phyloP scores from a whole-genome alignment of 2,113 vertebrate species.

The Balaenoptera acutorostrata region DNA sequence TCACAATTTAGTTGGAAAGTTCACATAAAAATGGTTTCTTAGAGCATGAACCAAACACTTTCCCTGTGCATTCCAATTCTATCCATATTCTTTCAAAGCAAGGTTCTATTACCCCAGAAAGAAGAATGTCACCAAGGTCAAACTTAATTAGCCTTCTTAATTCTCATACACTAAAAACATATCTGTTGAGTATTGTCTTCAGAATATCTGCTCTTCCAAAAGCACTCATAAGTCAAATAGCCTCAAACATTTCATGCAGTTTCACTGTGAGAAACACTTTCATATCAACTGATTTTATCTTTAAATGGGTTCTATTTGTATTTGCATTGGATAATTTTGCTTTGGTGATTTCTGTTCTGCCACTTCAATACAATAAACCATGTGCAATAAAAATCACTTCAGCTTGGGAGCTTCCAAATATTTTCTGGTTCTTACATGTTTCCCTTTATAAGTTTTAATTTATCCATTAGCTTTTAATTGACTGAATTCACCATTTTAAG shows the following conservation, averaged over 20 bases:
- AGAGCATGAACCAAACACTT: neutral
- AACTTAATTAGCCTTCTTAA: neutral
- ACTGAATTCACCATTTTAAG: neutral
- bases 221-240: neutral
- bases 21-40: neutral
- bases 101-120: neutral
- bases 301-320: neutral
- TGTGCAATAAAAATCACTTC: neutral
- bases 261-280: neutral
- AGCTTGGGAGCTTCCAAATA: neutral
- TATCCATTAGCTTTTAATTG: neutral
- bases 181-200: neutral
- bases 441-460: neutral
- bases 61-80: neutral
- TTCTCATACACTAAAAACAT: neutral
- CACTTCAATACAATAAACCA: neutral
- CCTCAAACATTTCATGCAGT: neutral
- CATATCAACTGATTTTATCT: neutral
- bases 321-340: neutral
- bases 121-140: fast-evolving
- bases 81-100: neutral
- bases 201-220: neutral
- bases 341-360: neutral
- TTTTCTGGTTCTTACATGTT: neutral
- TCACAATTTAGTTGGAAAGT: neutral